Percentiles rank a stretch among this genome's conserved stretches.
Conservation (phyloP, 2,888 invertebrate species). For the Volucella bombylans region DNA sequence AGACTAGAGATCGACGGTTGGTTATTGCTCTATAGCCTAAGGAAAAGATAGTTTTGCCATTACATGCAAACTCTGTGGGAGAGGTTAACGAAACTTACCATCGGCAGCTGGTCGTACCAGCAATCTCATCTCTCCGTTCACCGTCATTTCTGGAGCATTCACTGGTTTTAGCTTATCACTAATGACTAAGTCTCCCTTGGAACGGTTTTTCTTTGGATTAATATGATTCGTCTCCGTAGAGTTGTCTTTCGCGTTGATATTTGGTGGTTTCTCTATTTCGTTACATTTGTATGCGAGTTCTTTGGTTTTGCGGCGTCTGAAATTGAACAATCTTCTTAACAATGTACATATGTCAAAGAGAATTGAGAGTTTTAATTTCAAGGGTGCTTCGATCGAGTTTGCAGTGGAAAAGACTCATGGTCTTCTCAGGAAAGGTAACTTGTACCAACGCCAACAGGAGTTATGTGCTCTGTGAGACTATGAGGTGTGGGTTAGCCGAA, state of each 20-base stretch:
- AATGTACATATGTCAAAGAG: not conserved
- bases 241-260: not conserved
- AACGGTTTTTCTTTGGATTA: not conserved
- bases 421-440: too few relatives aligned
- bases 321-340: not conserved
- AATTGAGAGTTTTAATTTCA: too few relatives aligned
- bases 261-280: not conserved
- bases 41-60: not conserved
- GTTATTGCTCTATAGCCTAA: slow-evolving; percentile 82
- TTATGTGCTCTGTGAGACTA: too few relatives aligned
- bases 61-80: not conserved
- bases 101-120: slow-evolving; percentile 51
- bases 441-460: too few relatives aligned
- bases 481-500: too few relatives aligned
- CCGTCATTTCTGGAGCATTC: slow-evolving; percentile 35
- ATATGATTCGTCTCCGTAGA: not conserved
- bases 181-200: slow-evolving; percentile 13
- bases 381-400: too few relatives aligned
- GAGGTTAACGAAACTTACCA: slow-evolving; percentile 29
- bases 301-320: slow-evolving; percentile 33
- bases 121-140: slow-evolving; percentile 49
- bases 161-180: slow-evolving; percentile 23
- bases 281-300: slow-evolving; percentile 43
- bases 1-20: slow-evolving; percentile 80
- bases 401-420: too few relatives aligned